phyloP scores from a whole-genome alignment of 2,888 invertebrate species.

The Maniola hyperantus region DNA sequence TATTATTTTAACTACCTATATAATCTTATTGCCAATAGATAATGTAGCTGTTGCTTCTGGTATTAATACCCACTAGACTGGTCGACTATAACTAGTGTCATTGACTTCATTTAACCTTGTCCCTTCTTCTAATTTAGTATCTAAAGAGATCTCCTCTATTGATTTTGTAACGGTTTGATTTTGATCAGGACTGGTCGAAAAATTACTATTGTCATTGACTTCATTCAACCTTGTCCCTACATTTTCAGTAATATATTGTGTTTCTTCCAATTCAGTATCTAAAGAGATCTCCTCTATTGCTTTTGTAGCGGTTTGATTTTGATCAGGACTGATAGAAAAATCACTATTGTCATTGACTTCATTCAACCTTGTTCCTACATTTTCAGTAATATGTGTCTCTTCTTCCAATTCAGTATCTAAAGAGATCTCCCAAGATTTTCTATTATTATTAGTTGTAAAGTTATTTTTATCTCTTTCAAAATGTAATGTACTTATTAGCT shows the following conservation, averaged over 20 bases:
- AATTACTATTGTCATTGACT: not conserved
- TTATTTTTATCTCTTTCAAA: not conserved
- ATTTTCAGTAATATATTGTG: not conserved
- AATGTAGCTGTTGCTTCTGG: conserved; percentile 20
- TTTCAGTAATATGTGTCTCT: too few relatives aligned
- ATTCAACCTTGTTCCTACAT: too few relatives aligned
- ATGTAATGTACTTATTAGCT: not conserved
- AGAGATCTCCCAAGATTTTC: too few relatives aligned
- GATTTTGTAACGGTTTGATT: not conserved
- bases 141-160: not conserved
- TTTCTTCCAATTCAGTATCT: not conserved
- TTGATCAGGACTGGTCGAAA: not conserved
- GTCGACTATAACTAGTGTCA: not conserved
- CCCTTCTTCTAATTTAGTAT: not conserved
- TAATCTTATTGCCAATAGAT: conserved; percentile 19
- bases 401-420: too few relatives aligned
- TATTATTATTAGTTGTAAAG: not conserved
- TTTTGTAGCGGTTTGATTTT: not conserved
- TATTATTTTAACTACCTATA: not conserved
- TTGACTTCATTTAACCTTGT: not conserved
- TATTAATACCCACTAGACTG: conserved; percentile 17
- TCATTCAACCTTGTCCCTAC: not conserved
- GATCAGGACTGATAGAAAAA: not conserved
- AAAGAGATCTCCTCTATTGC: not conserved
- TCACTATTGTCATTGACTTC: too few relatives aligned